phyloP scores from a whole-genome alignment of 2,888 invertebrate species.

The Monopis laevigella region DNA sequence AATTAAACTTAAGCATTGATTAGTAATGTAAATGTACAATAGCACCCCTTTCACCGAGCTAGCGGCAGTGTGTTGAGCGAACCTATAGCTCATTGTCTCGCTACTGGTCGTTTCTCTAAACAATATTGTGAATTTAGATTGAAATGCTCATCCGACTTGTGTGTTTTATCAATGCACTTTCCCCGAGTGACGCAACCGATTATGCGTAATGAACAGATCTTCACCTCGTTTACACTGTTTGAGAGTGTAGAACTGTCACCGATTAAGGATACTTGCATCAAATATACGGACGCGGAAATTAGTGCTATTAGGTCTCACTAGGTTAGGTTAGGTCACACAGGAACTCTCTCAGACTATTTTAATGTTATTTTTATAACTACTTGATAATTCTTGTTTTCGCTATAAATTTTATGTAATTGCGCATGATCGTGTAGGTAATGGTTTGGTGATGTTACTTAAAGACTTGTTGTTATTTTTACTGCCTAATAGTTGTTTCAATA shows the following conservation, averaged over 20 bases:
- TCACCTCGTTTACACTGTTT: constrained; percentile 39
- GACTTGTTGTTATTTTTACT: too few species aligned
- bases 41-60: constrained; percentile 13
- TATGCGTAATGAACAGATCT: constrained; percentile 40
- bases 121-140: constrained; percentile 11
- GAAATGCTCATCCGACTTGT: constrained; percentile 2
- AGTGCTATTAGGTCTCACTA: too few species aligned
- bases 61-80: not conserved
- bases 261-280: constrained; percentile 32
- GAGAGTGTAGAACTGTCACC: constrained; percentile 31
- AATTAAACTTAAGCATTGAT: too few species aligned
- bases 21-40: not conserved
- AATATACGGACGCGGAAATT: constrained; percentile 10
- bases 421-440: too few species aligned
- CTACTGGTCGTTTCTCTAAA: not conserved
- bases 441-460: too few species aligned
- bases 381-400: too few species aligned
- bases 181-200: constrained; percentile 41
- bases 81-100: not conserved
- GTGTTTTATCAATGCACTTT: constrained; percentile 38
- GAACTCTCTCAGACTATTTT: too few species aligned
- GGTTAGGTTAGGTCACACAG: too few species aligned
- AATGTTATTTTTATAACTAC: too few species aligned
- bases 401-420: too few species aligned
- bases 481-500: too few species aligned